These are phyloP conservation scores for Gambelia wislizenii DNA, from an alignment of 2,797 vertebrate genomes.

Conservation along the genomic window DNA sequence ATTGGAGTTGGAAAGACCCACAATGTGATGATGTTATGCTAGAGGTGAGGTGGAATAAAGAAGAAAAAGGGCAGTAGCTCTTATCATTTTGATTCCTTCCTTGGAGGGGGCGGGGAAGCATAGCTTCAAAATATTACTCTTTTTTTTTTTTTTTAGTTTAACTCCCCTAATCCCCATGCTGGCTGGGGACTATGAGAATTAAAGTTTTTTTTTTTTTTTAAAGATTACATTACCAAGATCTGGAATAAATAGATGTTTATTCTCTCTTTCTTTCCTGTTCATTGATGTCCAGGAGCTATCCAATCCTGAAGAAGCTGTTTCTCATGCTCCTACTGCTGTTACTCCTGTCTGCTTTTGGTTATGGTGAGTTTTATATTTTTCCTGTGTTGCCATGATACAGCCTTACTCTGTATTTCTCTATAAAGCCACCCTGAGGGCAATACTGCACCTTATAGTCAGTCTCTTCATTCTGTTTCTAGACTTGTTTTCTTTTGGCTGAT, in stretches of 20 bases:
- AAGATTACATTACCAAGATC: too few relatives aligned
- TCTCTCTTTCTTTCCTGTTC: not conserved
- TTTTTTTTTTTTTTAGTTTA: too few relatives aligned
- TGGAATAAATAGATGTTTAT: too few relatives aligned
- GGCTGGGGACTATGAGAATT: too few relatives aligned
- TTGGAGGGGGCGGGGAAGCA: too few relatives aligned
- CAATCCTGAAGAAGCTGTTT: conserved; percentile 70
- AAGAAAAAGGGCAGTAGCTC: not conserved
- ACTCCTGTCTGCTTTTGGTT: conserved; percentile 69
- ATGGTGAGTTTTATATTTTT: conserved; percentile 64
- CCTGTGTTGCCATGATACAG: not conserved
- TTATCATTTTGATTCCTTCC: too few relatives aligned
- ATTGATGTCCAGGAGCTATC: conserved; percentile 61
- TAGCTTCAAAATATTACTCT: too few relatives aligned
- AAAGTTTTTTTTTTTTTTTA: too few relatives aligned
- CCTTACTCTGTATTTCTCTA: not conserved
- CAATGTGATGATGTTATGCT: not conserved
- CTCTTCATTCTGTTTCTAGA: not conserved
- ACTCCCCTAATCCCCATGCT: too few relatives aligned
- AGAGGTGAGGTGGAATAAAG: not conserved
- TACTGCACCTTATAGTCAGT: too few relatives aligned
- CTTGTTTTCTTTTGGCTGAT: not conserved
- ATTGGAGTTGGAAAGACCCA: not conserved
- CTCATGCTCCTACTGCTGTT: conserved; percentile 75
- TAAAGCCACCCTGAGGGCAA: not conserved